phyloP scores from a whole-genome alignment of 2,797 vertebrate species.

The Sebastes diploproa region DNA sequence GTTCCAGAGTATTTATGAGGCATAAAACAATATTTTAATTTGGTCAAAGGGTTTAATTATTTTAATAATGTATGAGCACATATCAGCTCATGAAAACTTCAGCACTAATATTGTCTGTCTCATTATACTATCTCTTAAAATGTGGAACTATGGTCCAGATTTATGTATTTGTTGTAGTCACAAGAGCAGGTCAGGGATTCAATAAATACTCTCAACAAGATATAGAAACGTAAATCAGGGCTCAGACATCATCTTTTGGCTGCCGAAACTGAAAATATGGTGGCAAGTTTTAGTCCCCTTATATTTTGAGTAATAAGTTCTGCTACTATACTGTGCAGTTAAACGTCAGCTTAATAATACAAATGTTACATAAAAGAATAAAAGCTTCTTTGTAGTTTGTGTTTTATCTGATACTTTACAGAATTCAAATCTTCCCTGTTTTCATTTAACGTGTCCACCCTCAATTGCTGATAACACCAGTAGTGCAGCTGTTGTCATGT shows the following conservation, averaged over 20 bases:
- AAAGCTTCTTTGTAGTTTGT: too few species aligned
- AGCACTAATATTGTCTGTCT: not conserved
- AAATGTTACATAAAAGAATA: too few species aligned
- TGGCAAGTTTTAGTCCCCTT: fast-evolving
- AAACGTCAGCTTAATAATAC: too few species aligned
- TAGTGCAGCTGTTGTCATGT: too few species aligned
- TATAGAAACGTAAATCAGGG: not conserved
- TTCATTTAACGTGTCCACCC: too few species aligned
- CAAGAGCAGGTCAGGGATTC: not conserved
- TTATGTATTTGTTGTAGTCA: not conserved
- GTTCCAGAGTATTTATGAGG: slow-evolving; percentile 54
- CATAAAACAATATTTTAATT: slow-evolving; percentile 67
- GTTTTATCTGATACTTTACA: too few species aligned
- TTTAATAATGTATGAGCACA: slow-evolving; percentile 29
- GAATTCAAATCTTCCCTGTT: too few species aligned
- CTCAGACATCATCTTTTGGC: too few species aligned
- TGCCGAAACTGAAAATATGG: too few species aligned
- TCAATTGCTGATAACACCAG: too few species aligned
- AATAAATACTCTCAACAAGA: not conserved
- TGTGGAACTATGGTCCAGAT: not conserved
- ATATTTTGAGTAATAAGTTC: too few species aligned
- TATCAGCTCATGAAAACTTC: slow-evolving; percentile 32
- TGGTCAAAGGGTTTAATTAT: slow-evolving; percentile 36
- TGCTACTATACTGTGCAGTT: too few species aligned
- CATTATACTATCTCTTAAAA: slow-evolving; percentile 12